Base-by-base conservation (phyloP, 2,113 vertebrate species). In the Gallinago jamesoni region DNA sequence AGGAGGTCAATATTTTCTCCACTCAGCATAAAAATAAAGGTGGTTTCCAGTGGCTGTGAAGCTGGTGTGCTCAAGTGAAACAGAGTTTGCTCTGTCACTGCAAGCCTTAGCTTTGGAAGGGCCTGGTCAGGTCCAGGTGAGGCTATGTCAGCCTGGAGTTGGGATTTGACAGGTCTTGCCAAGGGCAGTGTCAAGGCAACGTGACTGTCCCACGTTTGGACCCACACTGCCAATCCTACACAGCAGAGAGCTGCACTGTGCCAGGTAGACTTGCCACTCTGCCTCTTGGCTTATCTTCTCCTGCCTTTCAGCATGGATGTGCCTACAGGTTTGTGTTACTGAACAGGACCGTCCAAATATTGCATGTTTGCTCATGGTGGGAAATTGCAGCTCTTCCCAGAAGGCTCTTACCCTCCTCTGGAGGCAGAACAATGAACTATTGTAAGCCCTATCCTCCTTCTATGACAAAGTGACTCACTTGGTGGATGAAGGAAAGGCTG, bases 341-440 rank as follows among this genome's bases (percentile, higher is more conserved):
- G 35, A 62, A 10, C 13, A 41, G 72, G 62, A 13, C 30, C 45
- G 39, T 39, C n/a, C 19, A 25, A 39, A 2, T 37, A 30, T 23
- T 48, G 5, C 2, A 0, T 28, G 12, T 82, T 60, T 45, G 6
- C 16, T 52, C 3, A 0, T 7, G 15, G 24, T 57, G 19, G 6
- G 23, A 69, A 80, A 52, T 12, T 53, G 6, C 43, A 77, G 2
- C 0, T 0, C 3, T 74, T 80, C 45, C 59, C 63, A 24, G 50
- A 21, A 21, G 53, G 20, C 6, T 64, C 45, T 82, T 81, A 28
- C 18, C 56, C 45, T 35, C 22, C 16, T 81, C n/a, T 28, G 15
- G 59, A 84, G 22, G 14, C 17, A 82, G 73, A 95, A 84, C 1
- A 37, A 12, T 15, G 20, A 25, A 6, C 68, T 79, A 6, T n/a